Evolutionary conservation across 2,797 vertebrate species (phyloP), one percentile per base, ranked within the genome.

Genomic region (Microtus agrestis): DNA sequence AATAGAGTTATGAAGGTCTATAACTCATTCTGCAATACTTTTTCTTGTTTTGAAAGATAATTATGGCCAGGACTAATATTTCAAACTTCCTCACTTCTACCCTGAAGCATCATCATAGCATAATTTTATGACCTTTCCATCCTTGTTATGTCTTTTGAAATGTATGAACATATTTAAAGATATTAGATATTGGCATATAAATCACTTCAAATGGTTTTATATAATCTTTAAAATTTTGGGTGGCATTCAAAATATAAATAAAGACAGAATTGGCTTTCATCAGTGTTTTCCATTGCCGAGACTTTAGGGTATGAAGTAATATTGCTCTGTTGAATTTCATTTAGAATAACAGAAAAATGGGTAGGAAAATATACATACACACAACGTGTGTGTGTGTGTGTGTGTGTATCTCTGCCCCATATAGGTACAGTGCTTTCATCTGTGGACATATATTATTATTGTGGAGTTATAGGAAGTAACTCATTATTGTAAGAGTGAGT

Each of bases 181-280:
- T 88, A 87, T 91, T 91, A 87, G 29, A 11, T 82, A 61, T 93
- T 94, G 63, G 73, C 25, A 59, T 56, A 77, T 82, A 91, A 87
- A 93, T 80, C 67, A 2, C 2, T 89, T 91, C 93, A 67, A 81
- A 76, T 90, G 9, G 1, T 77, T 74, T 93, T 17, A 3, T 59
- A 46, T 94, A 46, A 87, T 56, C 51, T 91, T 82, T 87, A 74
- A 63, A 43, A 93, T 94, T 92, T 43, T 90, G 69, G 93, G 25
- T 92, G 56, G 8, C 14, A 79, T 93, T 87, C 27, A 27, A 69
- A 79, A 92, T n/a, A 48, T 4, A 48, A 43, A 82, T 27, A 80
- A 95, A 63, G 11, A 37, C 17, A 59, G 29, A 76, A 56, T 40
- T 89, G 27, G 25, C 2, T 56, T 0, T 40, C 10, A 5, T 29